These are phyloP conservation scores for Antedon mediterranea DNA, from an alignment of 53 echinoderm and acorn worm genomes.

Conservation along the genomic window DNA sequence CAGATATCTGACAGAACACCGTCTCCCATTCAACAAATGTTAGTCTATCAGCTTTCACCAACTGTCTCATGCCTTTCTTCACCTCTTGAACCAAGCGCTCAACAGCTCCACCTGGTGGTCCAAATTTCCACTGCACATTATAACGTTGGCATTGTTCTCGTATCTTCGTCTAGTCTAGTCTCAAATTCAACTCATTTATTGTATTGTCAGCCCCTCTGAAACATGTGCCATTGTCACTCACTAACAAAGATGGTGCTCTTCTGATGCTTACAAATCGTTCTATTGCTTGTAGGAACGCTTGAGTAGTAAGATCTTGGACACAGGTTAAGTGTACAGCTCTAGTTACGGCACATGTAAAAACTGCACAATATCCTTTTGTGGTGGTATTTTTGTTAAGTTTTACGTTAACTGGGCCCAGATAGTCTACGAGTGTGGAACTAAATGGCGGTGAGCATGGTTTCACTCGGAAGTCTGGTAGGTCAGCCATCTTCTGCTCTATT, in stretches of 20 bases:
- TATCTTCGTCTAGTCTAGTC: conserved; percentile 28
- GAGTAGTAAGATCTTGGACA: conserved; percentile 43
- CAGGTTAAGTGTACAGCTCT: conserved; percentile 53
- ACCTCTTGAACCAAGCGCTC: conserved; percentile 69
- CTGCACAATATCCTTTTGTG: no score
- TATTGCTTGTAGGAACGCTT: conserved; percentile 46
- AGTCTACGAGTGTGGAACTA: no score
- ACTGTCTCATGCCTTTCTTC: no score
- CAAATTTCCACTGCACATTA: conserved; percentile 17
- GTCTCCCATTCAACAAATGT: no score
- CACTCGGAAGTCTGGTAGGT: no score
- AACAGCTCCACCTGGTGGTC: conserved; percentile 21
- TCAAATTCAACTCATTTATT: conserved; percentile 49
- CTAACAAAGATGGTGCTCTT: conserved; percentile 30
- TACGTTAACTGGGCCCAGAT: no score
- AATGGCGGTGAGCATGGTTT: no score
- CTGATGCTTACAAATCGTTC: conserved; percentile 47
- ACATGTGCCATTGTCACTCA: conserved; percentile 56
- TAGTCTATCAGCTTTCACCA: no score
- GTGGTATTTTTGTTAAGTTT: no score
- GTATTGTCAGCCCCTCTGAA: conserved; percentile 43
- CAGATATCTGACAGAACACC: no score
- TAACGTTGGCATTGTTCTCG: conserved; percentile 32
- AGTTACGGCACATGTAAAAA: no score
- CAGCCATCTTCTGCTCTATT: no score